Conservation (phyloP, 2,797 vertebrate genomes). For the Propithecus deckenii region DNA sequence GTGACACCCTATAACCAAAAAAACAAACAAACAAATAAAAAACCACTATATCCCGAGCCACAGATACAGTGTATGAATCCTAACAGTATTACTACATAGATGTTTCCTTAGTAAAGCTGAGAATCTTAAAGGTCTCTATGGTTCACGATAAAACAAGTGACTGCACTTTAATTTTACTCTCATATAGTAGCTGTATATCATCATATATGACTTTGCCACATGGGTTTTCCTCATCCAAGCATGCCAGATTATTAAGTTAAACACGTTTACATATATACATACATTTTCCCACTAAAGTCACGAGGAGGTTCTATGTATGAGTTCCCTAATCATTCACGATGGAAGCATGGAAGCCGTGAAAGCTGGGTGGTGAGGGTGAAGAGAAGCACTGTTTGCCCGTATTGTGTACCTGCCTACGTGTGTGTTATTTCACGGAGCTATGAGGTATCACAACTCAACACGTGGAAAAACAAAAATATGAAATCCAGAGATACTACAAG, state of each 20-base stretch:
- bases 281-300: not conserved
- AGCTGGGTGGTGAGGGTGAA: not conserved
- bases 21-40: slow-evolving; percentile 8
- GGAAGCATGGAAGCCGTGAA: not conserved
- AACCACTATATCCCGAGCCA: not conserved
- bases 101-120: not conserved
- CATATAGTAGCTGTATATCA: not conserved
- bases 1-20: not conserved
- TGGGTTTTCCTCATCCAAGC: not conserved
- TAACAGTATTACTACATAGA: not conserved
- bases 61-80: not conserved
- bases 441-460: not conserved
- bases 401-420: not conserved
- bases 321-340: not conserved
- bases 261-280: not conserved
- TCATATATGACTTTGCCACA: not conserved
- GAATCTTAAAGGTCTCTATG: not conserved
- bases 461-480: not conserved
- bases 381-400: not conserved
- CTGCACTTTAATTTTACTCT: not conserved
- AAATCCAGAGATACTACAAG: not conserved
- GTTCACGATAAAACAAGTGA: not conserved
- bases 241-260: not conserved
- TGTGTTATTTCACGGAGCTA: not conserved
- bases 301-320: not conserved